Evolutionary conservation across 2,113 vertebrate species (phyloP).

Genomic region (Lichenostomus cassidix): DNA sequence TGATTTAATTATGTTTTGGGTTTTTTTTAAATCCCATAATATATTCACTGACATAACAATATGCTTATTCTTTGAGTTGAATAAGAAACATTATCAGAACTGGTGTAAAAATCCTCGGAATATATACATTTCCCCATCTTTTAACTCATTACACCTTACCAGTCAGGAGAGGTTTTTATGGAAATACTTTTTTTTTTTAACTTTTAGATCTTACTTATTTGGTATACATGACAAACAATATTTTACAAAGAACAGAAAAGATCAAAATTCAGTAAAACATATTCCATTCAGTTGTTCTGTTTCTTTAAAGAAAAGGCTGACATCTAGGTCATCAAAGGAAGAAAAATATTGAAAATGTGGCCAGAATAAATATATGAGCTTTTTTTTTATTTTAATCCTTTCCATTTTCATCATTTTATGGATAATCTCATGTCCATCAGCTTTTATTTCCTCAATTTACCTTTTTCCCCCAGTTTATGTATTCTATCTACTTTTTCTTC

Average conservation of each 20-base stretch:
- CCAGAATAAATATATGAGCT: background rate
- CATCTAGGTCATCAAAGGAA: background rate
- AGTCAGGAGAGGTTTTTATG: background rate
- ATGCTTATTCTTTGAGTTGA: background rate
- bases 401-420: background rate
- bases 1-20: background rate
- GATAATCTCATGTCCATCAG: background rate
- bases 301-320: background rate
- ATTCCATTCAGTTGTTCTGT: background rate
- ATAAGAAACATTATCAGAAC: background rate
- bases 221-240: background rate
- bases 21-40: background rate
- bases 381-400: background rate
- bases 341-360: background rate
- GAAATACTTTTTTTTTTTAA: background rate
- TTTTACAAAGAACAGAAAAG: background rate
- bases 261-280: background rate
- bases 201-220: background rate
- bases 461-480: background rate
- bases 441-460: background rate
- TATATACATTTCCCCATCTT: background rate
- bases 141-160: background rate
- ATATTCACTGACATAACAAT: background rate
- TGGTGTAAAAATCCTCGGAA: background rate
- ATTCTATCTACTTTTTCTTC: background rate